Evolutionary conservation across 2,888 invertebrate species (phyloP).

Genomic region (Coelogynopora nodosa): DNA sequence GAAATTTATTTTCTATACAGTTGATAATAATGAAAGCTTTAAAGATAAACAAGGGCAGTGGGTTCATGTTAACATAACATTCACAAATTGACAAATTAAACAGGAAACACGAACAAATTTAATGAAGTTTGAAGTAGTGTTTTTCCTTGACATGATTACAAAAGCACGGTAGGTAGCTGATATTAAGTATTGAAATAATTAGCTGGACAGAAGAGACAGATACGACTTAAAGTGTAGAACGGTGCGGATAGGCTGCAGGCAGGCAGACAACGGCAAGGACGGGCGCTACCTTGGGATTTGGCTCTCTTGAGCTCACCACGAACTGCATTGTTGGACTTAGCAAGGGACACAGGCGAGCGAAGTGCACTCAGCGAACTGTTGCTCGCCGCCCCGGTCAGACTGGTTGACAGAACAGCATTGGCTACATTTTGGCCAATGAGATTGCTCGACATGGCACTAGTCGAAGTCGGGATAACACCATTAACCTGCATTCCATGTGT

Average conservation of each 20-base stretch:
- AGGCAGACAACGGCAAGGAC: background rate
- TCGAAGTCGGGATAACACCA: background rate
- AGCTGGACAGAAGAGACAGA: background rate
- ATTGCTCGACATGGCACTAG: background rate
- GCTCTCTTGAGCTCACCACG: slow-evolving; percentile 72
- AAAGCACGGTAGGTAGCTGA: too few relatives aligned
- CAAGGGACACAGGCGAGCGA: background rate
- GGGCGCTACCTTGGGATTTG: slow-evolving; percentile 82
- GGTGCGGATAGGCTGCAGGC: background rate
- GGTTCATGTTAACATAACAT: too few relatives aligned
- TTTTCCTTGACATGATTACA: too few relatives aligned
- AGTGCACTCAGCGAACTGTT: background rate
- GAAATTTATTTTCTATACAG: too few relatives aligned
- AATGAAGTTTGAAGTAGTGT: too few relatives aligned
- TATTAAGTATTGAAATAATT: too few relatives aligned
- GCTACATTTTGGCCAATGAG: background rate
- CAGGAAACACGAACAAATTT: too few relatives aligned
- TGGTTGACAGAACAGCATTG: background rate
- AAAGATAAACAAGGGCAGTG: too few relatives aligned
- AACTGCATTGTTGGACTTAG: background rate
- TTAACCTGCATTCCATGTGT: background rate
- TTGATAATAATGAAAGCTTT: too few relatives aligned
- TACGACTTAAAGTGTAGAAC: too few relatives aligned
- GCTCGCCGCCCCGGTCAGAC: background rate
- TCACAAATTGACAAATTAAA: too few relatives aligned